Base-by-base conservation (phyloP, 2,888 invertebrate species). In the Stictocephala bisonia region DNA sequence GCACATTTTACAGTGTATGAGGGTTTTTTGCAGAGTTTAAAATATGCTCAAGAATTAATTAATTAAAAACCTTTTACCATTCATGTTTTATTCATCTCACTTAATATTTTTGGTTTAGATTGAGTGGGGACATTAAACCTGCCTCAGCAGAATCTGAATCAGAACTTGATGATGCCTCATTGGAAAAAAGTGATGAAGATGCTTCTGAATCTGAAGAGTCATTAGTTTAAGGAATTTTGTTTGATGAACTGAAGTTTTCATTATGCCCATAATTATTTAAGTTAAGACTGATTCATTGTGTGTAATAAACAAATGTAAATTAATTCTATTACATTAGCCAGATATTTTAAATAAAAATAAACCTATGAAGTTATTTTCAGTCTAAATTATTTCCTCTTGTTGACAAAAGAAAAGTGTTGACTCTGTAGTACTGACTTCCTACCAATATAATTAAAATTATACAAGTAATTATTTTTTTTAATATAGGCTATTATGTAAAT, bases 151-250 rank as follows among this genome's bases (percentile, higher is more conserved):
- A 35, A 64, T 35, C 64, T 64, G 64, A 64, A 22, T 22, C 64
- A 67, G 67, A 67, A 24, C 67, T 67, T 22, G 9, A 15, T 44
- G 26, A 67, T n/a, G n/a, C 24, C 24, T 67, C 44, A 9, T 67
- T 48, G 27, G 48, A 67, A 41, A 67, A 41, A 18, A 44, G 48
- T 67, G 67, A 67, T 67, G 67, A 48, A 67, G 67, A 67, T 18
- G 48, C 41, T 67, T 67, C 48, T 44, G 67, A 67, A 67, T 67
- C 44, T 24, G 67, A 67, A 67, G 67, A 48, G 67, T 48, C 26
- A 44, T 48, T 48, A 67, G 29, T 58, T 29, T 58, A 58, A 58
- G 58, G 53, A 53, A 44, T 44, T 44, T 44, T 44, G 44, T 44
- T 44, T 44, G 44, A 44, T 7, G 44, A 44, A 44, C 44, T 53